Base-by-base conservation (phyloP, 2,888 invertebrate species). In the Sussaba pulchella region DNA sequence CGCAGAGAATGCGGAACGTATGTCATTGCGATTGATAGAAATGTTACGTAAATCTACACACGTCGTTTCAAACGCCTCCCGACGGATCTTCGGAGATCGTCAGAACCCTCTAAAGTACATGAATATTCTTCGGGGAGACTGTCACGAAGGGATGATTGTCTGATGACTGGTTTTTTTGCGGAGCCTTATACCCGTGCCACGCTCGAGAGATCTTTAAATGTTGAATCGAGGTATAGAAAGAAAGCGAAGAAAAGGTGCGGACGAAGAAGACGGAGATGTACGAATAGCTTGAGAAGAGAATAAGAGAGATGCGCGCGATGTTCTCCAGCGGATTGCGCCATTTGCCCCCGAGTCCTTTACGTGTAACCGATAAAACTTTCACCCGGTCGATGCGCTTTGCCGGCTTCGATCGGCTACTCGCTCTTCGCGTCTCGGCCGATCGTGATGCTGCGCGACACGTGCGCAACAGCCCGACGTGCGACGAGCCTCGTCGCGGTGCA, bases 331-430 rank as follows among this genome's bases (percentile, higher is more conserved):
- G 64, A 79, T 79, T 79, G 75, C 79, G 75, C 75, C 79, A 79
- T 61, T 63, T 47, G 39, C n/a, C 43, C 63, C 36, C 21, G 50
- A 76, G 54, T 80, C 75, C 41, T 50, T 41, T 59, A 26, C 17
- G 41, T 41, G 57, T 71, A 76, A 76, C 63, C 76, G 63, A 80
- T 76, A 76, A 76, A 76, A 80, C 80, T 80, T 80, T 80, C 80
- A 80, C 80, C 70, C 43, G 50, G 47, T 50, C 52, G 64, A 41
- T 59, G 41, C 50, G 41, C 75, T 71, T 63, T 52, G 71, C 26
- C 50, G 45, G 54, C 57, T 36, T 36, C 57, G 57, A 59, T 36
- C 17, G 17, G 36, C n/a, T 24, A 61, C 66, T 59, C 66, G 71
- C 43, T 72, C 43, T 70, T 64, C 67, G 78, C 43, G 41, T 63